These are phyloP conservation scores for Phataginus tetradactyla DNA, from an alignment of 2,797 vertebrate species.

Conservation along the genomic window DNA sequence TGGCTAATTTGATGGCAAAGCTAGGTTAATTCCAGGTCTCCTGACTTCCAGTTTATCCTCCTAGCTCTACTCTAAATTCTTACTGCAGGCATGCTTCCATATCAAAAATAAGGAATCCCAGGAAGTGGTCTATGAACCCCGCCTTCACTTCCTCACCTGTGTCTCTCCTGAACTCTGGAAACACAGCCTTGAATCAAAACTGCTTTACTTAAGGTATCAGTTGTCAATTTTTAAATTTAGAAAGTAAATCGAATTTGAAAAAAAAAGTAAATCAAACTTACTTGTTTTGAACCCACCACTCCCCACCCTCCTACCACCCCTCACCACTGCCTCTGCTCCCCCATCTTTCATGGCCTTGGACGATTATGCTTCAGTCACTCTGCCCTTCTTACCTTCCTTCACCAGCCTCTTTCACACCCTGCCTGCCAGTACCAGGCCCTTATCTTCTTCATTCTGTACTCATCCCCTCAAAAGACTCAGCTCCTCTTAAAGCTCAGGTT, in stretches of 20 bases:
- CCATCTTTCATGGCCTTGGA: background rate
- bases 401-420: background rate
- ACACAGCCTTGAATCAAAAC: background rate
- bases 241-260: background rate
- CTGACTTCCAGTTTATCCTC: background rate
- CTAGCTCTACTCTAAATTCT: background rate
- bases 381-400: background rate
- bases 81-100: background rate
- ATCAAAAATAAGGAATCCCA: background rate
- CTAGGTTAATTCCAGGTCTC: background rate
- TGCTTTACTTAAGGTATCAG: background rate
- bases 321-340: fast-evolving
- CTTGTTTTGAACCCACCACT: background rate
- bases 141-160: background rate
- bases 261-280: background rate
- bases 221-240: background rate
- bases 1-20: background rate
- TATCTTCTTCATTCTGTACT: background rate
- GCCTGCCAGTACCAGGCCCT: background rate
- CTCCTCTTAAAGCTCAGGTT: background rate
- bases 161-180: background rate
- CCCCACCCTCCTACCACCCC: no score
- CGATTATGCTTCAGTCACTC: fast-evolving
- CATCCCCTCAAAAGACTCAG: background rate
- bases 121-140: fast-evolving